Percentiles rank a stretch among this genome's conserved stretches.
Evolutionary conservation across 2,113 vertebrate species (phyloP).

Genomic region (Meriones unguiculatus): DNA sequence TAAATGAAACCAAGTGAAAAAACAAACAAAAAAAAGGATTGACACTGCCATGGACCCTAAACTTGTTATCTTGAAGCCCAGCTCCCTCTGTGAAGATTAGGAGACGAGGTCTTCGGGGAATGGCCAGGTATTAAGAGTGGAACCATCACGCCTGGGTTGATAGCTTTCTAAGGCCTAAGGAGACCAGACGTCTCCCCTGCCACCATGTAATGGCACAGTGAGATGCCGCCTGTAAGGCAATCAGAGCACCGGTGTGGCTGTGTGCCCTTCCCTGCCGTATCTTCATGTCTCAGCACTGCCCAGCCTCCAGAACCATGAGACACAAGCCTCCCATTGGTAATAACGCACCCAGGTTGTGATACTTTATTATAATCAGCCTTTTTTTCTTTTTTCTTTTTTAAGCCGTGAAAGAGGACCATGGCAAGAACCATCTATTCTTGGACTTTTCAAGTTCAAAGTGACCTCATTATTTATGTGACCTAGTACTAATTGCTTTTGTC

Average conservation of each 20-base stretch:
- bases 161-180: not conserved
- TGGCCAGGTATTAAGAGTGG: not conserved
- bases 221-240: not conserved
- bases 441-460: constrained; percentile 32
- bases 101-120: not conserved
- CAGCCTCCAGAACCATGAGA: not conserved
- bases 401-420: not conserved
- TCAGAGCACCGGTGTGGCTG: not conserved
- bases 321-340: not conserved
- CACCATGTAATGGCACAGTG: not conserved
- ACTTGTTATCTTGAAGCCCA: not conserved
- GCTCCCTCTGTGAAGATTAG: not conserved
- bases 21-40: not conserved
- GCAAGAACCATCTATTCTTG: constrained; percentile 8
- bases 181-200: not conserved
- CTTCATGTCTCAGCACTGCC: not conserved
- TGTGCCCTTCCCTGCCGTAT: not conserved
- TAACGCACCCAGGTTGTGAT: not conserved
- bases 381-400: not conserved
- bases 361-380: constrained; percentile 10
- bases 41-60: not conserved
- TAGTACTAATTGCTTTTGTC: not conserved
- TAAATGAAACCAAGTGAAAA: not conserved
- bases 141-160: not conserved
- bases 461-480: not conserved